Base-by-base conservation (phyloP, 2,797 vertebrate species). In the Anguilla obscura region DNA sequence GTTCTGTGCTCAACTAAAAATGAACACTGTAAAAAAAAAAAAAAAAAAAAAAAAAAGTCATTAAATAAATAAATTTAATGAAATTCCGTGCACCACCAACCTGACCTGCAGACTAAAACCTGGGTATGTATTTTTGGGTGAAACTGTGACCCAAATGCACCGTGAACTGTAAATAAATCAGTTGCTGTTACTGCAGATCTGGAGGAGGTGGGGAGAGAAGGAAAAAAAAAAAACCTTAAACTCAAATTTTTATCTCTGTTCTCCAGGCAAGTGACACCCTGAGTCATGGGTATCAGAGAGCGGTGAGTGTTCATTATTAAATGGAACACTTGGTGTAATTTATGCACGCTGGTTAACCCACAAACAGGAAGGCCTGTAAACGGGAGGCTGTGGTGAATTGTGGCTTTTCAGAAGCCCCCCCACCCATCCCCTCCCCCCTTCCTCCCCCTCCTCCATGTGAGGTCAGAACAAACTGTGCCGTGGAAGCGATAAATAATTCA, bases 391-490 rank as follows among this genome's bases (percentile, higher is more conserved):
- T n/a, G 82, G 80, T 60, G 60, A 89, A 87, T 84, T n/a, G 79
- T 69, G 74, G 69, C 83, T 90, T 80, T 87, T 88, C 80, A 91
- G 87, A 71, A 48, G 30, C 36, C 36, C 36, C 1, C 36, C 36
- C 36, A 36, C 30, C 36, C 36, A 36, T 36, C 36, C 36, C 36
- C 36, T 1, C 36, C 36, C 36, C 1, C 36, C 1, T 36, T 36
- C 36, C 36, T 36, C 36, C 36, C 36, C 36, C 36, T 36, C 36
- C 36, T 36, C 36, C 85, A 88, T 90, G 86, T 89, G 54, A 87
- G 89, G 21, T 90, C 85, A 45, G 87, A 85, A 86, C 33, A n/a
- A 69, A 88, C 85, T 89, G 90, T 91, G 84, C 88, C 88, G 82
- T 33, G 2, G 84, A 52, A 18, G 79, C 18, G 84, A 79, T 63